These are phyloP conservation scores for Oreochromis niloticus DNA, from an alignment of 2,113 vertebrate genomes.

Conservation along the genomic window DNA sequence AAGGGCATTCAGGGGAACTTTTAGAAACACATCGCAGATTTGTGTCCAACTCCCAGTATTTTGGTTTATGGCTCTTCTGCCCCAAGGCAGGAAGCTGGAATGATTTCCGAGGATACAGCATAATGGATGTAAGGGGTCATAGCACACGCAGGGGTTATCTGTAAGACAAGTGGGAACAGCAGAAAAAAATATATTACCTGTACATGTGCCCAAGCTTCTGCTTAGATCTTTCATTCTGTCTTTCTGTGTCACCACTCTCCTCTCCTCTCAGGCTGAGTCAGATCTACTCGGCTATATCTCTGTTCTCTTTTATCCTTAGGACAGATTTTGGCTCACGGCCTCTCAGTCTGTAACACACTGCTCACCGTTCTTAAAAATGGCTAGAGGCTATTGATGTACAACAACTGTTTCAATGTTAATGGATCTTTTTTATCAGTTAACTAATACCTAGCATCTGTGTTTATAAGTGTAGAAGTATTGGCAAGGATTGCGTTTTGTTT, in stretches of 20 bases:
- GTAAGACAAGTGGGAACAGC: not conserved
- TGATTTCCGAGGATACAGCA: not conserved
- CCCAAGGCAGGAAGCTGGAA: not conserved
- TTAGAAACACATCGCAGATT: not conserved
- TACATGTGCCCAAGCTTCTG: not conserved
- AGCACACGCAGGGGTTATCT: not conserved
- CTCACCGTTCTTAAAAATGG: not conserved
- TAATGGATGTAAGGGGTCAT: not conserved
- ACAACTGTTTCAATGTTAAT: not conserved
- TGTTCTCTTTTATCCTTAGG: not conserved
- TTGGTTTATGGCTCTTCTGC: not conserved
- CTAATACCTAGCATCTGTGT: not conserved
- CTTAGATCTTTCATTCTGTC: not conserved
- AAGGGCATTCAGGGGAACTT: not conserved
- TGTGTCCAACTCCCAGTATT: not conserved
- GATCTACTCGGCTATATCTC: not conserved
- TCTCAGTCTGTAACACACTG: not conserved
- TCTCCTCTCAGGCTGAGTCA: not conserved
- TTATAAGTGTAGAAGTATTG: not conserved
- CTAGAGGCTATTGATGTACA: not conserved
- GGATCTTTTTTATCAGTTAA: not conserved
- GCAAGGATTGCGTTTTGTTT: not conserved
- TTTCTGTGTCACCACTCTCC: not conserved
- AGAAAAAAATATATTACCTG: not conserved
- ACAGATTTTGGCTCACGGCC: not conserved